Evolutionary conservation across 1,140 invertebrate species (phyloP).

Genomic region (Proctacanthus coquilletti): DNA sequence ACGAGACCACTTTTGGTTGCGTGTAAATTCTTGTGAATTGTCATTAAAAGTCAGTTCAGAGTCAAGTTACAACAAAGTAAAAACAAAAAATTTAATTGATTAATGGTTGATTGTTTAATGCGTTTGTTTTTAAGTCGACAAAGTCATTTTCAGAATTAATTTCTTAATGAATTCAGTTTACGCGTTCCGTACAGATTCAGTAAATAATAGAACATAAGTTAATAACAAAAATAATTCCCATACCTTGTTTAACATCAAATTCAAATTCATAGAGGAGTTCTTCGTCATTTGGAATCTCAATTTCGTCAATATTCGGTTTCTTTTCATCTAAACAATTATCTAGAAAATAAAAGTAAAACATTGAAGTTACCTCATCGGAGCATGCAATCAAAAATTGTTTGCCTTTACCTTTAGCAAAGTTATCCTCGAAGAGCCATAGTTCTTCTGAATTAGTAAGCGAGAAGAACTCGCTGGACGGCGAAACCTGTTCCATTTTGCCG

Average conservation of each 20-base stretch:
- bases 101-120: too few species aligned
- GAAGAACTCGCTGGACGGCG: slow-evolving; percentile 22
- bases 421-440: slow-evolving; percentile 20
- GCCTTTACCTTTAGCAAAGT: slow-evolving; percentile 24
- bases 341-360: slow-evolving; percentile 1
- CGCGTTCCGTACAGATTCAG: too few species aligned
- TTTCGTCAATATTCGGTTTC: too few species aligned
- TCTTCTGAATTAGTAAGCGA: slow-evolving; percentile 14
- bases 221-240: slow-evolving; percentile 1
- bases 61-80: too few species aligned
- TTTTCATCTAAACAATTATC: not conserved
- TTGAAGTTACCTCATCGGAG: too few species aligned
- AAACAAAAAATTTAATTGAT: too few species aligned
- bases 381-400: slow-evolving; percentile 1
- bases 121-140: too few species aligned
- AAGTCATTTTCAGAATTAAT: too few species aligned
- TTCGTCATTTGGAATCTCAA: slow-evolving; percentile 15
- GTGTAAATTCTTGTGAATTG: too few species aligned
- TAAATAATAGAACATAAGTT: slow-evolving; percentile 3
- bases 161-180: too few species aligned
- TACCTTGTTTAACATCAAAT: slow-evolving; percentile 18
- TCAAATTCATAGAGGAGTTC: slow-evolving; percentile 20
- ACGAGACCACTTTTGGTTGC: too few species aligned
- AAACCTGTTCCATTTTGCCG: slow-evolving; percentile 21
- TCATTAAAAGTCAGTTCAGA: too few species aligned